These are phyloP conservation scores for Lepidonotus clava DNA, from an alignment of 2,888 invertebrate species.

Conservation along the genomic window DNA sequence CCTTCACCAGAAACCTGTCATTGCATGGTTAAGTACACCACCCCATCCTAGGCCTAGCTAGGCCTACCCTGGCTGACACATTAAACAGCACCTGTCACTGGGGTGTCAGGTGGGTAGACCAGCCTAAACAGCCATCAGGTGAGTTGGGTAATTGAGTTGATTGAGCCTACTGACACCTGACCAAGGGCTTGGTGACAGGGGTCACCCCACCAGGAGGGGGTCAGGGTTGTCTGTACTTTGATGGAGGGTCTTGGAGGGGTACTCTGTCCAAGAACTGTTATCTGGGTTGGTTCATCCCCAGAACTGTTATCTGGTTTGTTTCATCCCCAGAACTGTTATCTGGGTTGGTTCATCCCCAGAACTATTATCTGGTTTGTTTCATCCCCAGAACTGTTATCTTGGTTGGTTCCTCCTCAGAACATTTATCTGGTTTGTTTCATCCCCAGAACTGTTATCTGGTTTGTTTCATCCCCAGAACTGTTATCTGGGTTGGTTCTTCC, in stretches of 20 bases:
- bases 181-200: not conserved
- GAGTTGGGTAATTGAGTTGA: not conserved
- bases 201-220: not conserved
- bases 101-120: not conserved
- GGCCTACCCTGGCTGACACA: not conserved
- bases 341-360: too few species aligned
- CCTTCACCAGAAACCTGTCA: not conserved
- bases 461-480: too few species aligned
- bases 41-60: not conserved
- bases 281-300: too few species aligned
- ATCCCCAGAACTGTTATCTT: too few species aligned
- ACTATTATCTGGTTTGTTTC: too few species aligned
- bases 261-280: not conserved
- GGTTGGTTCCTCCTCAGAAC: too few species aligned
- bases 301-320: too few species aligned
- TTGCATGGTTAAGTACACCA: not conserved
- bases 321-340: too few species aligned
- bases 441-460: too few species aligned
- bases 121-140: not conserved
- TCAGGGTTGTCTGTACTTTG: not conserved
- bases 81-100: not conserved
- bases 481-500: too few species aligned
- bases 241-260: not conserved
- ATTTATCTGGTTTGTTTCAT: too few species aligned
- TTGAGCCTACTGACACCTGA: not conserved